Conservation (phyloP, 1,140 invertebrate species). For the Lineus longissimus region DNA sequence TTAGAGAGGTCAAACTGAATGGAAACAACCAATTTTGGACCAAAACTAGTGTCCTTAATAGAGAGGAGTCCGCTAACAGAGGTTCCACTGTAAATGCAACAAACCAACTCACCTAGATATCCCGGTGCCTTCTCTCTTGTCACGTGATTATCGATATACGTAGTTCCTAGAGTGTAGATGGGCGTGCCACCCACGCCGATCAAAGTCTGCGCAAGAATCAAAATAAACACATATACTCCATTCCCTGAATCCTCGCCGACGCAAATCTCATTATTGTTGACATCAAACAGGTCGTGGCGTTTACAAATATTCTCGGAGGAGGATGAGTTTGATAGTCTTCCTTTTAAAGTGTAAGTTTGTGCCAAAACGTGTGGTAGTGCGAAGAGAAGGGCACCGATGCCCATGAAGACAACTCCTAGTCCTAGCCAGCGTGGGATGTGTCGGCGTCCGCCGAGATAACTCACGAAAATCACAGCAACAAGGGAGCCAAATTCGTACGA, state of each 20-base stretch:
- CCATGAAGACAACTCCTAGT: conserved; percentile 81
- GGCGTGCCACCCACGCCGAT: conserved; percentile 60
- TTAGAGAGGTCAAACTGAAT: too few species aligned
- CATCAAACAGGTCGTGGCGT: conserved; percentile 10
- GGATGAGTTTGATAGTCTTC: conserved; percentile 51
- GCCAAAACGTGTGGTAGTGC: conserved; percentile 62
- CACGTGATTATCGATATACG: conserved; percentile 61
- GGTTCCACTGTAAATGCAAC: too few species aligned
- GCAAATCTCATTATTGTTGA: conserved; percentile 21
- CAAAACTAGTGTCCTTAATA: too few species aligned
- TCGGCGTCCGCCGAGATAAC: conserved; percentile 88
- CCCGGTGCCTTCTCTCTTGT: conserved; percentile 57
- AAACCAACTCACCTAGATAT: conserved; percentile 56
- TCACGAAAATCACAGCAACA: conserved; percentile 89
- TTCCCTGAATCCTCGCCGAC: conserved; percentile 47
- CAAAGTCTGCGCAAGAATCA: conserved; percentile 57
- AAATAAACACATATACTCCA: conserved; percentile 55
- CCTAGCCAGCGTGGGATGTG: conserved; percentile 96
- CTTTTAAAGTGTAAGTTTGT: conserved; percentile 47
- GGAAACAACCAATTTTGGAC: too few species aligned
- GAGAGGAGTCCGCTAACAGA: too few species aligned
- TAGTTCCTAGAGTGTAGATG: conserved; percentile 59
- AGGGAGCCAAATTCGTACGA: conserved; percentile 95
- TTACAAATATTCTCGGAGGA: conserved; percentile 46
- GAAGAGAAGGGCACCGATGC: conserved; percentile 80